Base-by-base conservation (phyloP, 1,140 invertebrate species). In the Pseudoatta argentina region DNA sequence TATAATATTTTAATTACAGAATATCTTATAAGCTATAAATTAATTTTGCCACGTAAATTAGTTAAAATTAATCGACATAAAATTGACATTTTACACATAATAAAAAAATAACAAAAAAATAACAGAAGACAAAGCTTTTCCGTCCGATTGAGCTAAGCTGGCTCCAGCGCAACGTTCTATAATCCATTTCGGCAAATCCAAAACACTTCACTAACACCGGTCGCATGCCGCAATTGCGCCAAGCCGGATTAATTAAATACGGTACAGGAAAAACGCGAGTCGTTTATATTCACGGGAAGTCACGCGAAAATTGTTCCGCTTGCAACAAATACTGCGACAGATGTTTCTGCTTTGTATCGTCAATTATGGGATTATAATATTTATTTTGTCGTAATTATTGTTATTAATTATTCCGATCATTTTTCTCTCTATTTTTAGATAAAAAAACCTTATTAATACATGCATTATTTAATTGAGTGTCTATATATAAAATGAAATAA, bases 101-200 rank as follows among this genome's bases (percentile, higher is more conserved):
- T 10, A 57, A 57, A 51, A 18, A 16, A 24, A 39, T 6, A 12
- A 55, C 2, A 86, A 24, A 59, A 76, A 76, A 48, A 16, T 39
- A 27, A 48, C 7, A 3, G 1, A 30, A 55, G 18, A n/a, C 53
- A 75, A 61, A 24, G 24, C 21, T 59, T 59, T 89, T 88, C 79
- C 48, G 71, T 81, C 24, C 34, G 24, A 24, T 7, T 6, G 51
- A 85, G 55, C 69, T 75, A 79, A 78, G 71, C 53, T 86, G 63
- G 72, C 81, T 61, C 67, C 67, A 78, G 59, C 34, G 55, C 72
- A 72, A 86, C 75, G 82, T 71, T 71, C 72, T 75, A 75, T 83
- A 90, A 91, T 89, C 86, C 73, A 57, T 87, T 91, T 91, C 75
- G 66, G 59, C 87, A 88, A 87, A 91, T 88, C 69, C 78, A 81